These are phyloP conservation scores for Sphaerophoria taeniata DNA, from an alignment of 2,888 invertebrate species.

Conservation along the genomic window DNA sequence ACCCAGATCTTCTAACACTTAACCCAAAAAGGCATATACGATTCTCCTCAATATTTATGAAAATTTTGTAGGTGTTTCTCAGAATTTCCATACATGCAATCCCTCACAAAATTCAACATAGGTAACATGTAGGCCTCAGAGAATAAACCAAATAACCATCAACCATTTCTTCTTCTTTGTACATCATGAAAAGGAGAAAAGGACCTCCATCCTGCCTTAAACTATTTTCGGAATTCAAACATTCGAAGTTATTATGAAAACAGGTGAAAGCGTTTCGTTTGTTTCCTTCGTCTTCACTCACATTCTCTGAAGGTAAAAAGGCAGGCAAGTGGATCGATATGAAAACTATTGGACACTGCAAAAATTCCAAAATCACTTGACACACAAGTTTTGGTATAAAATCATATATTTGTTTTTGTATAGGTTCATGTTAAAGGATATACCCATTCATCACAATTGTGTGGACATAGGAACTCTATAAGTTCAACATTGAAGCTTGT, in stretches of 20 bases:
- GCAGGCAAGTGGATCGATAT: conserved; percentile 49
- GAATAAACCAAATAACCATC: background rate
- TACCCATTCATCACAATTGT: conserved; percentile 9
- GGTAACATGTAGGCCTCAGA: background rate
- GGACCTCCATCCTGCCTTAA: conserved; percentile 21
- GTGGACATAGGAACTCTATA: conserved; percentile 37
- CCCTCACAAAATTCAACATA: background rate
- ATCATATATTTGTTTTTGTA: background rate
- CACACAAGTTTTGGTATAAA: conserved; percentile 16
- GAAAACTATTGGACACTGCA: conserved; percentile 57
- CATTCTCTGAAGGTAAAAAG: background rate
- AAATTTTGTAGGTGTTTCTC: conserved; percentile 18
- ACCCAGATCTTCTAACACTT: too few relatives aligned
- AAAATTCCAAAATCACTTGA: conserved; percentile 62
- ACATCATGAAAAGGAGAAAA: background rate
- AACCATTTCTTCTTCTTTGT: background rate
- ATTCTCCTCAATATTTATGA: too few relatives aligned
- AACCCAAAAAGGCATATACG: too few relatives aligned
- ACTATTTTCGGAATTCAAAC: conserved; percentile 47
- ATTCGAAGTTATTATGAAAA: conserved; percentile 23
- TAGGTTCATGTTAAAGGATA: conserved; percentile 21
- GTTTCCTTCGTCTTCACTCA: conserved; percentile 13
- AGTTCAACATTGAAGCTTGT: conserved; percentile 35
- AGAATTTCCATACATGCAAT: conserved; percentile 37
- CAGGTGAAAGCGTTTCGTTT: conserved; percentile 41